Evolutionary conservation across 1,140 invertebrate genomes (phyloP).

Genomic region (Philopotamus ludificatus): DNA sequence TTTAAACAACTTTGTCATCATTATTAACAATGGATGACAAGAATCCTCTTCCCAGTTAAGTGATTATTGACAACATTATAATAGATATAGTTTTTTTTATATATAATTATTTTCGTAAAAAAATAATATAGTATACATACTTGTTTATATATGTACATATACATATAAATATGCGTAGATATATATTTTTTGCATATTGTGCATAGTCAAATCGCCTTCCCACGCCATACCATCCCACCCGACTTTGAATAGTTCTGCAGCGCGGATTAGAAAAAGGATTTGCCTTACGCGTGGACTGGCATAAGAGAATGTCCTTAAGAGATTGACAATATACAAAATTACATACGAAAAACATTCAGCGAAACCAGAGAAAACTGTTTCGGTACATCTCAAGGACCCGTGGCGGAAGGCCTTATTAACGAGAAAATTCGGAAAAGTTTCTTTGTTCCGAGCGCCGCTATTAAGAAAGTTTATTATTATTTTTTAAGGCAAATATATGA

Average conservation of each 20-base stretch:
- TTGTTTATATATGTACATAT: too few species aligned
- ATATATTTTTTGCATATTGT: not conserved
- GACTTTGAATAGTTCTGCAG: not conserved
- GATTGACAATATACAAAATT: constrained; percentile 43
- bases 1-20: too few species aligned
- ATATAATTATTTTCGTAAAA: too few species aligned
- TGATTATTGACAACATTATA: too few species aligned
- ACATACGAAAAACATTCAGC: constrained; percentile 37
- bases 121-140: too few species aligned
- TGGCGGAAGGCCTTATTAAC: not conserved
- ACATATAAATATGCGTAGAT: too few species aligned
- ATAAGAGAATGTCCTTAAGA: constrained; percentile 41
- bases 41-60: too few species aligned
- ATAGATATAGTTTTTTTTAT: too few species aligned
- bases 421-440: constrained; percentile 18
- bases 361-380: constrained; percentile 18
- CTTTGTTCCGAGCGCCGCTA: constrained; percentile 37
- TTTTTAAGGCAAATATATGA: constrained; percentile 40
- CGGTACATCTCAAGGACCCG: constrained; percentile 18
- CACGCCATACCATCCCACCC: not conserved
- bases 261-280: constrained; percentile 36
- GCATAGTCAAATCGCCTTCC: not conserved
- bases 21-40: too few species aligned
- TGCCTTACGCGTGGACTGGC: constrained; percentile 40
- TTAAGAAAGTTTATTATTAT: constrained; percentile 41